Evolutionary conservation across 2,113 vertebrate genomes (phyloP).

Genomic region (Rhipidura dahli): DNA sequence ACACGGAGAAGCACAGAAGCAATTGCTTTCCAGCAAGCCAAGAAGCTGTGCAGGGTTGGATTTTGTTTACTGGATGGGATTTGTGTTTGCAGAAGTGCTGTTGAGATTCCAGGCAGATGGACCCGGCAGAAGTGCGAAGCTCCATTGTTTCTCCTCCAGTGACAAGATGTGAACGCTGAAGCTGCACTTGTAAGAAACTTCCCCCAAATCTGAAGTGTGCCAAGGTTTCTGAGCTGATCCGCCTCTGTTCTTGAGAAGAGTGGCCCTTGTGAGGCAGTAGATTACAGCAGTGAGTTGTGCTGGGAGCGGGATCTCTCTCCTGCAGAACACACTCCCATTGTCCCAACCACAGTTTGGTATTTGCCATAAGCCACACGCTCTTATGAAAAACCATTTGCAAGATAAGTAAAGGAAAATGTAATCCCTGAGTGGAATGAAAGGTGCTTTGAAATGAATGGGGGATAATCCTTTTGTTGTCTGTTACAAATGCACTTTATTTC

Average conservation of each 20-base stretch:
- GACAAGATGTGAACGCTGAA: background rate
- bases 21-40: background rate
- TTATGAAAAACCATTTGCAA: conserved; percentile 74
- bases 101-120: background rate
- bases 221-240: background rate
- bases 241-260: background rate
- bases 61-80: background rate
- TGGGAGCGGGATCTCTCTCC: background rate
- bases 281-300: background rate
- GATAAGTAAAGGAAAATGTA: conserved; percentile 83
- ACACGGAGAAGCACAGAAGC: background rate
- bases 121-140: rapidly evolving
- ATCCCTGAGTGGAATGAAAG: conserved; percentile 77
- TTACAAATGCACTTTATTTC: conserved; percentile 79
- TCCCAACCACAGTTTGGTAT: conserved; percentile 56
- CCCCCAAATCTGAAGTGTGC: background rate
- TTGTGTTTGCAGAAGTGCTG: background rate
- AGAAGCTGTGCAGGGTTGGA: background rate
- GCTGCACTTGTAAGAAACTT: background rate
- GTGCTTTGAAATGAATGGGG: conserved; percentile 79
- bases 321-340: conserved; percentile 30
- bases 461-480: conserved; percentile 81
- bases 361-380: conserved; percentile 65
- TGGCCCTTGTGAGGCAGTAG: background rate
- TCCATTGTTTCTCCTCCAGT: background rate